These are phyloP conservation scores for Zygaena filipendulae DNA, from an alignment of 2,888 invertebrate genomes.

Conservation along the genomic window DNA sequence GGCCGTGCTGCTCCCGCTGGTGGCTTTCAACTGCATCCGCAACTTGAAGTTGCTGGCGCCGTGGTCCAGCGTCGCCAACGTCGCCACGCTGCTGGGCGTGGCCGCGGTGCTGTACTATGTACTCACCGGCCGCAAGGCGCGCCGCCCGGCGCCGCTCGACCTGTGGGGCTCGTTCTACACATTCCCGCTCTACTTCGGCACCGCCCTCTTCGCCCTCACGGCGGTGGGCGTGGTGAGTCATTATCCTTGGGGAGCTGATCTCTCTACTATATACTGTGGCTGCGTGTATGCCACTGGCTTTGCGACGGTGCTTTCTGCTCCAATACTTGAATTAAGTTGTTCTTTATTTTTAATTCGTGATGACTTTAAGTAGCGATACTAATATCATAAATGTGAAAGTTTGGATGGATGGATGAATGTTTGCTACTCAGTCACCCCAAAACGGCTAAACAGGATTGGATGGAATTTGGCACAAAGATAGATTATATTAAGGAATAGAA, in stretches of 20 bases:
- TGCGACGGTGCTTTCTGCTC: no score
- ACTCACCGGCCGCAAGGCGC: constrained; percentile 58
- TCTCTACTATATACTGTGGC: no score
- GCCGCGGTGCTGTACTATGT: constrained; percentile 80
- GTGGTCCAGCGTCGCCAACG: constrained; percentile 85
- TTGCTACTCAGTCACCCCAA: no score
- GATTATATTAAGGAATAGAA: no score
- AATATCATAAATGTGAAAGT: no score
- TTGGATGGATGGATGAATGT: no score
- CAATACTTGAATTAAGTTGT: no score
- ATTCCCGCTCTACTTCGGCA: constrained; percentile 88
- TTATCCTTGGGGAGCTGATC: constrained; percentile 1
- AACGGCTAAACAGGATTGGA: no score
- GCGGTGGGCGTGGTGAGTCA: constrained; percentile 79
- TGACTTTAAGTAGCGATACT: no score
- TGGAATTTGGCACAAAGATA: no score
- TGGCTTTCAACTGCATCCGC: constrained; percentile 76
- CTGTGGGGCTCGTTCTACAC: constrained; percentile 35
- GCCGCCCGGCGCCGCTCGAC: constrained; percentile 58
- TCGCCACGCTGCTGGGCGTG: constrained; percentile 80
- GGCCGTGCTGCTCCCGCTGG: constrained; percentile 74
- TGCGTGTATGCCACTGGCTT: no score
- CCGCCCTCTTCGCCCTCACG: constrained; percentile 90
- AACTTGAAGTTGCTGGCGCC: constrained; percentile 85
- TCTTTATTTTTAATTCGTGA: no score